A percentile compares a stretch with the other conserved stretches of the same genome.
Evolutionary conservation across 2,113 vertebrate genomes (phyloP).

Genomic region (Neolamprologus fasciatus): DNA sequence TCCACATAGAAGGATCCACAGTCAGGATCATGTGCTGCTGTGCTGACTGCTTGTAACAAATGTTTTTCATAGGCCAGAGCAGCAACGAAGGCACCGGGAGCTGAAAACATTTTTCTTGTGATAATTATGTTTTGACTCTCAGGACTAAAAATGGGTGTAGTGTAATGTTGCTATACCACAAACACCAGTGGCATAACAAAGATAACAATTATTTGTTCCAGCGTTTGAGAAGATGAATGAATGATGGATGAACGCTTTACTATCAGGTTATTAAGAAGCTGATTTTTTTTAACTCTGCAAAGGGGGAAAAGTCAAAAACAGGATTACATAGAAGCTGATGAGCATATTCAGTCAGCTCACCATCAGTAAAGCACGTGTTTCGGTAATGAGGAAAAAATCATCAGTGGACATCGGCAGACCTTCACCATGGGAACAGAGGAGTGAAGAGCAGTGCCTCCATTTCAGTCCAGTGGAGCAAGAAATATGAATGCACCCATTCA

Average conservation of each 20-base stretch:
- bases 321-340: neutral
- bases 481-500: neutral
- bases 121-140: neutral
- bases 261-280: neutral
- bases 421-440: neutral
- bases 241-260: neutral
- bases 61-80: neutral
- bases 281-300: neutral
- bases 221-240: neutral
- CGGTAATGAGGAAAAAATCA: neutral
- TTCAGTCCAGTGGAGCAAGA: neutral
- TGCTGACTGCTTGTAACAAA: neutral
- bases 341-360: neutral
- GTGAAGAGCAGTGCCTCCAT: neutral
- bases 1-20: neutral
- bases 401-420: neutral
- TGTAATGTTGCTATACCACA: neutral
- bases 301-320: neutral
- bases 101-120: fast-evolving
- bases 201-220: neutral
- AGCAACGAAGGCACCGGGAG: neutral
- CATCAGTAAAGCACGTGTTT: neutral
- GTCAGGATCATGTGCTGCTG: neutral
- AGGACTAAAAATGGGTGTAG: neutral
- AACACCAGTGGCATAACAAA: neutral